These are phyloP conservation scores for Eupithecia abbreviata DNA, from an alignment of 2,888 invertebrate species.

Conservation along the genomic window DNA sequence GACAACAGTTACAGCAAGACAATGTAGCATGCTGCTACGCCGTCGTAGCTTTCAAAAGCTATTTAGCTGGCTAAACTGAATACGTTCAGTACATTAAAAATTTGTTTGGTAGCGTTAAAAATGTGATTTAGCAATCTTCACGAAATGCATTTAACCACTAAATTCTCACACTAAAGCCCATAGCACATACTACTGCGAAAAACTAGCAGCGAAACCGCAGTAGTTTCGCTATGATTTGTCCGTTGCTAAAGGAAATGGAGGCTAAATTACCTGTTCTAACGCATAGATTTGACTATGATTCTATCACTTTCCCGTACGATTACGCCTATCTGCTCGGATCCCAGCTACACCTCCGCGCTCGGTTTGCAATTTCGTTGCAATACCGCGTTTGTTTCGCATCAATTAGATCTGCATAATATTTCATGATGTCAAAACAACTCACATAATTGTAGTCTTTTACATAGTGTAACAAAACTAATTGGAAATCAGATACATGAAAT, in stretches of 20 bases:
- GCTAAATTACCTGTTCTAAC: no score
- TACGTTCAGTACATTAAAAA: not conserved
- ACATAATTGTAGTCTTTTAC: not conserved
- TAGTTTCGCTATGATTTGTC: no score
- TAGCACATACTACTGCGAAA: no score
- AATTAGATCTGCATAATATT: not conserved
- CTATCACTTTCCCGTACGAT: no score
- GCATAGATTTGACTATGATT: no score
- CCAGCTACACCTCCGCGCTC: no score
- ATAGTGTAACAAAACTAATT: not conserved
- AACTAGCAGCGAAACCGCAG: no score
- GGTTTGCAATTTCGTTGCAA: no score
- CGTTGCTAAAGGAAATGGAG: no score
- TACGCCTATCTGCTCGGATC: no score
- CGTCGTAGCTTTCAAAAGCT: not conserved
- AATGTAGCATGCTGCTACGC: not conserved
- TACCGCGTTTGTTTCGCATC: no score
- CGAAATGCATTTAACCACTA: not conserved
- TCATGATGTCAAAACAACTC: not conserved
- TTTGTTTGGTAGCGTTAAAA: not conserved
- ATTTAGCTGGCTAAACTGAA: not conserved
- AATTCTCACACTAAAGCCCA: not conserved
- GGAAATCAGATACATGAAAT: slow-evolving; percentile 15
- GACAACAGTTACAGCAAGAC: not conserved
- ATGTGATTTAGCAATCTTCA: not conserved